Evolutionary conservation across 2,888 invertebrate species (phyloP).

Genomic region (Drosophila kuntzei): DNA sequence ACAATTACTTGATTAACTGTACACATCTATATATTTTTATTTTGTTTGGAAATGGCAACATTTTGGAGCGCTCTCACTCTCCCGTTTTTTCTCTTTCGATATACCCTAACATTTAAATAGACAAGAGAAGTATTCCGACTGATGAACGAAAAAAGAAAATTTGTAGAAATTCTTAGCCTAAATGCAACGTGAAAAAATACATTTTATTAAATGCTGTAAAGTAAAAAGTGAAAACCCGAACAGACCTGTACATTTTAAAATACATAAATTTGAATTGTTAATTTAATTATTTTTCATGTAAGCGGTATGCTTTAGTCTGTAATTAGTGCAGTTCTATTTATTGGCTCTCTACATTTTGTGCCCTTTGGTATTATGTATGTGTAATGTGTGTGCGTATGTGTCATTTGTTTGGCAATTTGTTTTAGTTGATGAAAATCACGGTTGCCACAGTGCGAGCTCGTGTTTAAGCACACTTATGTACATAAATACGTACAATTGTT

Average conservation of each 20-base stretch:
- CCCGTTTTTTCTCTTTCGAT: not conserved
- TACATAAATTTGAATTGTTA: not conserved
- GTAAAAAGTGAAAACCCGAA: too few species aligned
- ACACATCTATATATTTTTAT: not conserved
- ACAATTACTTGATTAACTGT: too few species aligned
- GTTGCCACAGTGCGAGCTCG: conserved; percentile 29
- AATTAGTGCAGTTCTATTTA: not conserved
- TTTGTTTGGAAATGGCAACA: conserved; percentile 4
- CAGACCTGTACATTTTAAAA: not conserved
- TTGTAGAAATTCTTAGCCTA: too few species aligned
- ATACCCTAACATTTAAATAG: conserved; percentile 2
- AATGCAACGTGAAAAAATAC: too few species aligned
- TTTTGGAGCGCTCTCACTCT: conserved; percentile 1
- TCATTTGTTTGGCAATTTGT: conserved; percentile 64
- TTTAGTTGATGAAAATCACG: conserved; percentile 63
- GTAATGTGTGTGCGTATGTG: conserved; percentile 24
- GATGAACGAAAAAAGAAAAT: too few species aligned
- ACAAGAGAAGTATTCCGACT: not conserved
- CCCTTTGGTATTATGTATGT: not conserved
- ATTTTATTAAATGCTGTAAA: too few species aligned
- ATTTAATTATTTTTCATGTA: not conserved
- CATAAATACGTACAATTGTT: conserved; percentile 1
- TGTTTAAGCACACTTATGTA: conserved; percentile 2
- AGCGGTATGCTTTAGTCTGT: conserved; percentile 2
- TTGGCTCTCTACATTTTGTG: conserved; percentile 12